Evolutionary conservation across 1,140 invertebrate species (phyloP), one percentile per base, ranked within the genome.

Genomic region (Gryllus bimaculatus): DNA sequence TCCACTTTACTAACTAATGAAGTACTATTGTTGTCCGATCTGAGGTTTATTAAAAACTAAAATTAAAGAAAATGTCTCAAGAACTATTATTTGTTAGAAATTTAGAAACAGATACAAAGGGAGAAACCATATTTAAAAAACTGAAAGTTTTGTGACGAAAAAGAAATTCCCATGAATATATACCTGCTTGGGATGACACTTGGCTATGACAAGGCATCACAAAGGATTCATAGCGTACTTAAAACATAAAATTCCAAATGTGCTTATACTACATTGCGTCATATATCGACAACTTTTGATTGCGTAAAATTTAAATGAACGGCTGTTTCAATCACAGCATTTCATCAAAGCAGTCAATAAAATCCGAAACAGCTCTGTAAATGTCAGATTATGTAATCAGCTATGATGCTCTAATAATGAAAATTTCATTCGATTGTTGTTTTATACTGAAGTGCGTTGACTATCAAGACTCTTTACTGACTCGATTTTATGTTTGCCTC

Each of bases 181-280:
- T 82, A 77, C 80, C 80, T 79, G 83, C 82, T 80, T 84, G 82
- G 78, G 83, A 85, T 83, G 83, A 82, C 78, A 82, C 81, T 82
- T 80, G 78, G 80, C 83, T 75, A 83, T 83, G 82, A 77, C 81
- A 78, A 82, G 81, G 47, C 77, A 82, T 47, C 82, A 84, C 80
- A 80, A 79, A 79, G 81, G 80, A 73, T 84, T 85, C 78, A 77
- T 82, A 48, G 80, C 79, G 26, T 81, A 81, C 77, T 81, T 85
- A 73, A 85, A 84, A 82, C 80, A 83, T 73, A 77, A 80, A 75
- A 81, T 83, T 48, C 82, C 82, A 66, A 3, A 18, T 18, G 54
- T 66, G 54, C 54, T 66, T 7, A 7, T 18, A 13, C 0, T 66
- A 18, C 54, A 66, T 66, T 66, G 54, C 54, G 54, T 66, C 7